These are phyloP conservation scores for Drosophila fuyamai DNA, from an alignment of 1,140 invertebrate genomes.

Conservation along the genomic window DNA sequence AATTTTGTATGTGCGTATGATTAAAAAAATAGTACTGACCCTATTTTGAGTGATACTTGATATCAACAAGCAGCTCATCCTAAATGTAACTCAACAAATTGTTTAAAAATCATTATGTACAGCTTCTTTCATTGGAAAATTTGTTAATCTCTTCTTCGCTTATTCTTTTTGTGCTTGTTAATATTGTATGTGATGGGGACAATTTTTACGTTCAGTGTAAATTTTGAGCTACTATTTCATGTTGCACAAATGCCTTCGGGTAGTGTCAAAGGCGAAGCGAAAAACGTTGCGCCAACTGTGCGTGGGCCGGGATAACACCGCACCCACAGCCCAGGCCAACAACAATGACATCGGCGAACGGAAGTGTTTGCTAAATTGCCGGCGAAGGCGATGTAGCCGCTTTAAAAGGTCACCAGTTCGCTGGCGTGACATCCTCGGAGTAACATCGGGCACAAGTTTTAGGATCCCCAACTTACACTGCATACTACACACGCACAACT, in stretches of 20 bases:
- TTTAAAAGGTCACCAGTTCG: constrained; percentile 63
- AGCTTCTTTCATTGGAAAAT: too few species aligned
- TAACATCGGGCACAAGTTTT: constrained; percentile 33
- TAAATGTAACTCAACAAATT: too few species aligned
- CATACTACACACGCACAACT: constrained; percentile 10
- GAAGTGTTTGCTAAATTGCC: constrained; percentile 57
- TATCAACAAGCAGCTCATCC: too few species aligned
- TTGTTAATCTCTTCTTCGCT: too few species aligned
- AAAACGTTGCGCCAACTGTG: constrained; percentile 4
- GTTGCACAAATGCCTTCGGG: background rate
- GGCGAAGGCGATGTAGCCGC: constrained; percentile 15
- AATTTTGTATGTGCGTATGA: too few species aligned
- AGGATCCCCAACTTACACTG: constrained; percentile 10
- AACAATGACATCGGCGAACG: constrained; percentile 15
- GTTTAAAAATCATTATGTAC: too few species aligned
- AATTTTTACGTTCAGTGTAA: background rate
- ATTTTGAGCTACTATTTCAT: constrained; percentile 5
- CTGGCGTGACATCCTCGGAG: constrained; percentile 30
- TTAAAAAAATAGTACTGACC: too few species aligned
- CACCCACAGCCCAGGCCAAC: background rate
- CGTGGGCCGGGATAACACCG: constrained; percentile 16
- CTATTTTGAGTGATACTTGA: too few species aligned
- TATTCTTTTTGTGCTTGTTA: too few species aligned
- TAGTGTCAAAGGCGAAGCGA: background rate
- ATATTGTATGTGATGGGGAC: too few species aligned